phyloP scores from a whole-genome alignment of 1,140 invertebrate genomes.

The Oscheius sp. region DNA sequence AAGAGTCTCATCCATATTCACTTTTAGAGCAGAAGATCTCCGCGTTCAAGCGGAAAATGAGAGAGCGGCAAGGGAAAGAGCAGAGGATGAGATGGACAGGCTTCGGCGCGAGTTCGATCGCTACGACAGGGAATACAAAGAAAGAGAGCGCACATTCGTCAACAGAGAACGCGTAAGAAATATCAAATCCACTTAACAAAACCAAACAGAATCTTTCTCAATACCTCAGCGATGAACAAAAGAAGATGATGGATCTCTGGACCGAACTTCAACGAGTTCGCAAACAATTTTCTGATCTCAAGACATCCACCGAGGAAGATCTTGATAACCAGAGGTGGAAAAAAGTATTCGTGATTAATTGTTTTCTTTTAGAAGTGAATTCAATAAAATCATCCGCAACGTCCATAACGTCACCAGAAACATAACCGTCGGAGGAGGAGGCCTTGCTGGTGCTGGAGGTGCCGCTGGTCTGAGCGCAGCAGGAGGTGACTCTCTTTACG shows the following conservation, averaged over 20 bases:
- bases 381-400: constrained; percentile 49
- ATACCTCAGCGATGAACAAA: constrained; percentile 59
- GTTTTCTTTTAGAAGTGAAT: constrained; percentile 42
- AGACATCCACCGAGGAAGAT: constrained; percentile 50
- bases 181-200: not conserved
- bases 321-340: constrained; percentile 29
- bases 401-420: constrained; percentile 48
- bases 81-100: constrained; percentile 54
- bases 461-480: not conserved
- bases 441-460: not conserved
- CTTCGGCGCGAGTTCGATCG: constrained; percentile 53
- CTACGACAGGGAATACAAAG: constrained; percentile 53
- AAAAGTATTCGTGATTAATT: not conserved
- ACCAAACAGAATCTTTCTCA: constrained; percentile 56
- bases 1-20: too few species aligned
- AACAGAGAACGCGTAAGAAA: constrained; percentile 48
- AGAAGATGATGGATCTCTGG: constrained; percentile 61
- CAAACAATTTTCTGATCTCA: constrained; percentile 56
- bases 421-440: constrained; percentile 22
- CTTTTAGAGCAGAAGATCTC: constrained; percentile 55
- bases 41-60: constrained; percentile 56
- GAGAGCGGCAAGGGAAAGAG: constrained; percentile 47
- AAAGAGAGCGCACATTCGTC: constrained; percentile 54
- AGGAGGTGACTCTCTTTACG: constrained; percentile 11
- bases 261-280: constrained; percentile 58